Percentiles rank a stretch among this genome's conserved stretches.
Evolutionary conservation across 2,113 vertebrate species (phyloP).

Genomic region (Cryptotis parvus): DNA sequence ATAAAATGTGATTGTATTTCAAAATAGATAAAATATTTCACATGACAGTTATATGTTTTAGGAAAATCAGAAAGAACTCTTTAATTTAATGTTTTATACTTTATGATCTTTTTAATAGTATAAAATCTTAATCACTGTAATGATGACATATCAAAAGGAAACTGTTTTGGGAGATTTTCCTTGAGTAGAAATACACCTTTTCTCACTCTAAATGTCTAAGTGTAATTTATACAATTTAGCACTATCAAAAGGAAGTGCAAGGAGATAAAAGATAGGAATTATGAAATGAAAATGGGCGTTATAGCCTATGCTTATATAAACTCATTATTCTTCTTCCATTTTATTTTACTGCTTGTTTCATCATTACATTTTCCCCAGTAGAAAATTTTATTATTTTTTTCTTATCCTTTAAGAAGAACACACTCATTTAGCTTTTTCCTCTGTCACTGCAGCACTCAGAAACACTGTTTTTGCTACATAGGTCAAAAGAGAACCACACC

Average conservation of each 20-base stretch:
- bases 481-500: no score
- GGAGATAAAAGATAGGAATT: no score
- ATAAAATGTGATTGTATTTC: no score
- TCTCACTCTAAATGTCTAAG: not conserved
- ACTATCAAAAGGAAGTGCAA: no score
- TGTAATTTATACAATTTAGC: no score
- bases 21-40: slow-evolving; percentile 7
- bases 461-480: no score
- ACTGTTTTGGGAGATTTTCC: not conserved
- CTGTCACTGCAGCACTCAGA: not conserved
- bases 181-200: not conserved
- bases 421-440: not conserved
- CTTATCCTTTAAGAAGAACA: not conserved
- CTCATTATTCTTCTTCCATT: not conserved
- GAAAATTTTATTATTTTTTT: slow-evolving; percentile 2
- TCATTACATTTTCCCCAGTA: not conserved
- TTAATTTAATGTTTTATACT: not conserved
- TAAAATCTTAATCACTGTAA: not conserved
- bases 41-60: not conserved
- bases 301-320: not conserved
- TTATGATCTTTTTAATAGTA: not conserved
- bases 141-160: slow-evolving; percentile 34
- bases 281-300: not conserved
- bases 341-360: not conserved
- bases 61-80: not conserved